phyloP scores from a whole-genome alignment of 2,888 invertebrate genomes.

The Apomyelois bistriatella region DNA sequence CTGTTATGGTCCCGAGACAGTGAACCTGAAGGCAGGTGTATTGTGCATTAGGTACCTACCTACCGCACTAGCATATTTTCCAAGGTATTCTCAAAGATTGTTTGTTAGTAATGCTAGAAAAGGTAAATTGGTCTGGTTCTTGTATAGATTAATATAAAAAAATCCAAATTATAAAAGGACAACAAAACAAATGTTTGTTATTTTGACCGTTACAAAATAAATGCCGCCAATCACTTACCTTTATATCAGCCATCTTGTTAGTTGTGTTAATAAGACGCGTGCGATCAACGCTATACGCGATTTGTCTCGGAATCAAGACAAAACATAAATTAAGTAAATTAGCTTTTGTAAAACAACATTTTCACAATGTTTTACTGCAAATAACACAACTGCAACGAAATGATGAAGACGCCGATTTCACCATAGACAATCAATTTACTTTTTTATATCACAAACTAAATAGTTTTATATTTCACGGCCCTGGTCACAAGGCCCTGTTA shows the following conservation, averaged over 20 bases:
- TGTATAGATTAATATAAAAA: background rate
- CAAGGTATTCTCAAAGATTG: too few species aligned
- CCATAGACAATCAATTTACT: constrained; percentile 43
- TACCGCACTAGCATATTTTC: too few species aligned
- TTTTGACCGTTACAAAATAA: constrained; percentile 66
- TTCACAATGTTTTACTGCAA: constrained; percentile 37
- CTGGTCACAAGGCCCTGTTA: too few species aligned
- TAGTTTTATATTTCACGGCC: too few species aligned
- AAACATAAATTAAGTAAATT: constrained; percentile 40
- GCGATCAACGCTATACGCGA: constrained; percentile 60
- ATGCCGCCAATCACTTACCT: constrained; percentile 77
- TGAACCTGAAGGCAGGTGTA: too few species aligned
- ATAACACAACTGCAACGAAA: constrained; percentile 42
- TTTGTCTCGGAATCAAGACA: constrained; percentile 47
- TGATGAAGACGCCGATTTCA: constrained; percentile 58
- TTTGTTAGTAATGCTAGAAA: too few species aligned
- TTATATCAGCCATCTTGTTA: constrained; percentile 78
- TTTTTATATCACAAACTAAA: too few species aligned
- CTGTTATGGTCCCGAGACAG: too few species aligned
- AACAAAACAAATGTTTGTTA: constrained; percentile 32
- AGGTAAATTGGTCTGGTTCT: background rate
- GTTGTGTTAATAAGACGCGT: constrained; percentile 47
- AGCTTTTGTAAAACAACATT: constrained; percentile 53
- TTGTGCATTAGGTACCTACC: too few species aligned
- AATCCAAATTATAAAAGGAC: too few species aligned